These are phyloP conservation scores for Menura novaehollandiae DNA, from an alignment of 2,113 vertebrate species.

Conservation along the genomic window DNA sequence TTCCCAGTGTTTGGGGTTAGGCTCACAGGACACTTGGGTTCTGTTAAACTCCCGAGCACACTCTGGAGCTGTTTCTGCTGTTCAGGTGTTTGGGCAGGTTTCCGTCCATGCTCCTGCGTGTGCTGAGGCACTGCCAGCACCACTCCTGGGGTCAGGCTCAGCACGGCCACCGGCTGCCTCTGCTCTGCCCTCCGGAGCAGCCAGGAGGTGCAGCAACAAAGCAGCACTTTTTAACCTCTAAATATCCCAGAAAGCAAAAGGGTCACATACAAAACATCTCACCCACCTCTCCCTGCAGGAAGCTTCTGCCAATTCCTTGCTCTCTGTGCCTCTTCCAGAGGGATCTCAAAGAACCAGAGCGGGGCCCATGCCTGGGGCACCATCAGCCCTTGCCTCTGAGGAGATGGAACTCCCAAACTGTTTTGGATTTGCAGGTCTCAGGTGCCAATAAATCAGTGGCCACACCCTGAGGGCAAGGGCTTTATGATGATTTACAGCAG, in stretches of 20 bases:
- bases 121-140: neutral
- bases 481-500: too few species aligned
- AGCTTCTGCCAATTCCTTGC: neutral
- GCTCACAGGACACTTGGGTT: neutral
- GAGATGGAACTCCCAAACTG: neutral
- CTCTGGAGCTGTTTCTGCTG: neutral
- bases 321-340: neutral
- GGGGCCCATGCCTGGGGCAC: neutral
- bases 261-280: neutral
- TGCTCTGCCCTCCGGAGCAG: neutral
- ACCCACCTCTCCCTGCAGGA: neutral
- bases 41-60: neutral
- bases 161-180: neutral
- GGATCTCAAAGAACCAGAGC: neutral
- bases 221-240: neutral
- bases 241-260: neutral
- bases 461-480: neutral
- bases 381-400: neutral
- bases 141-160: neutral
- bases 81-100: neutral
- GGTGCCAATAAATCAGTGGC: neutral
- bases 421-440: neutral
- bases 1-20: neutral
- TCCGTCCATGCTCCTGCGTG: neutral
- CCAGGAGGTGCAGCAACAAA: neutral